Evolutionary conservation across 1,140 invertebrate species (phyloP).

Genomic region (Lepidotrigona ventralis): DNA sequence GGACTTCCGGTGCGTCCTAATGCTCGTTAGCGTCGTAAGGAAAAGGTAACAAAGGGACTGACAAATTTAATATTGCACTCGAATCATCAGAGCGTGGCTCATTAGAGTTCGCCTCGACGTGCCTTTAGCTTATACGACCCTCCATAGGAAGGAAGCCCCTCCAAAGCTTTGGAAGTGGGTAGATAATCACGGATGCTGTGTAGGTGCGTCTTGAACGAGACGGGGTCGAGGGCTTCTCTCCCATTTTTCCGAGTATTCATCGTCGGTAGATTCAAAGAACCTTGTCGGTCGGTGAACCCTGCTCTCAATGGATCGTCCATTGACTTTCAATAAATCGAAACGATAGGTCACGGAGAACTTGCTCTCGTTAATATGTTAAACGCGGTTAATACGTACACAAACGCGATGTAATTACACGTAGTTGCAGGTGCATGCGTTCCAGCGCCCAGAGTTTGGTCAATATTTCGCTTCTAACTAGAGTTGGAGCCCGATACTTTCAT

Average conservation of each 20-base stretch:
- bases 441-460: constrained; percentile 60
- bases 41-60: neutral
- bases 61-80: constrained; percentile 20
- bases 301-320: constrained; percentile 15
- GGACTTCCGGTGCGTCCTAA: neutral
- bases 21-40: neutral
- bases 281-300: constrained; percentile 58
- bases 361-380: neutral
- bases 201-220: constrained; percentile 58
- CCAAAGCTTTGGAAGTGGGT: constrained; percentile 41
- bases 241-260: constrained; percentile 45
- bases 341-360: neutral
- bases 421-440: constrained; percentile 36
- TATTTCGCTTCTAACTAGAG: constrained; percentile 32
- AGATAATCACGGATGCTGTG: constrained; percentile 48
- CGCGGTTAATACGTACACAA: constrained; percentile 15
- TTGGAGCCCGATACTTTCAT: constrained; percentile 41
- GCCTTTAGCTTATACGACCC: constrained; percentile 27
- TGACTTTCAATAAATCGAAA: constrained; percentile 35
- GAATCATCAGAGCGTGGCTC: constrained; percentile 30
- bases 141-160: constrained; percentile 44
- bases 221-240: constrained; percentile 50
- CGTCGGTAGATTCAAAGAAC: constrained; percentile 47
- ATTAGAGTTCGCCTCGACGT: constrained; percentile 42
- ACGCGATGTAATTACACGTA: constrained; percentile 16